A percentile compares a stretch with the other conserved stretches of the same genome.
These are phyloP conservation scores for Thereva nobilitata DNA, from an alignment of 2,888 invertebrate genomes.

Conservation along the genomic window DNA sequence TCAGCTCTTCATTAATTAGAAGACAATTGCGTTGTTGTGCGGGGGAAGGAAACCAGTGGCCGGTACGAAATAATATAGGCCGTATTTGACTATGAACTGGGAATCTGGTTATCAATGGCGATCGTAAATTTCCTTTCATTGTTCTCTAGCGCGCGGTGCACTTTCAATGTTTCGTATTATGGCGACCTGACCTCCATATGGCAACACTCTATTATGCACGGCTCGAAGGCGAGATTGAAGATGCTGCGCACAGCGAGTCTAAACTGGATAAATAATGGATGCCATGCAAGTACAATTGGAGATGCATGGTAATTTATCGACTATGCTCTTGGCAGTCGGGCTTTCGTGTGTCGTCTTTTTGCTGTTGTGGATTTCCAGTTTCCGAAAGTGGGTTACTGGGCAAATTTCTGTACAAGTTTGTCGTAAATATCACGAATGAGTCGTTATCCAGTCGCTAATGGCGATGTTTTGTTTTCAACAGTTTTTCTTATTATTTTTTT, in stretches of 20 bases:
- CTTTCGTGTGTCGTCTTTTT: constrained; percentile 12
- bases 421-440: constrained; percentile 19
- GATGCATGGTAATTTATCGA: constrained; percentile 14
- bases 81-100: constrained; percentile 1
- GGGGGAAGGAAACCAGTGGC: too few relatives aligned
- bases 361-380: constrained; percentile 22
- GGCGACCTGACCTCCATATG: constrained; percentile 27
- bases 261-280: constrained; percentile 1
- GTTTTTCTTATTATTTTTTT: too few relatives aligned
- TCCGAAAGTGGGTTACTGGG: constrained; percentile 25
- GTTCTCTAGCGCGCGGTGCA: neutral
- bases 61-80: too few relatives aligned
- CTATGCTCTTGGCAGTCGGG: too few relatives aligned
- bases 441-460: too few relatives aligned
- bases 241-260: constrained; percentile 1
- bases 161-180: neutral
- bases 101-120: neutral
- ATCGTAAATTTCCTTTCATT: constrained; percentile 16
- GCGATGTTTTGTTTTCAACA: too few relatives aligned
- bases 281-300: constrained; percentile 1
- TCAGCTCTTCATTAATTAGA: too few relatives aligned
- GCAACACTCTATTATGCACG: constrained; percentile 23
- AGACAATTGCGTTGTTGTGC: too few relatives aligned
- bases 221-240: constrained; percentile 23
- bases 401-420: neutral